Percentiles rank a stretch among this genome's conserved stretches.
phyloP scores from a whole-genome alignment of 2,113 vertebrate species.

The Pelecanoides urinatrix region DNA sequence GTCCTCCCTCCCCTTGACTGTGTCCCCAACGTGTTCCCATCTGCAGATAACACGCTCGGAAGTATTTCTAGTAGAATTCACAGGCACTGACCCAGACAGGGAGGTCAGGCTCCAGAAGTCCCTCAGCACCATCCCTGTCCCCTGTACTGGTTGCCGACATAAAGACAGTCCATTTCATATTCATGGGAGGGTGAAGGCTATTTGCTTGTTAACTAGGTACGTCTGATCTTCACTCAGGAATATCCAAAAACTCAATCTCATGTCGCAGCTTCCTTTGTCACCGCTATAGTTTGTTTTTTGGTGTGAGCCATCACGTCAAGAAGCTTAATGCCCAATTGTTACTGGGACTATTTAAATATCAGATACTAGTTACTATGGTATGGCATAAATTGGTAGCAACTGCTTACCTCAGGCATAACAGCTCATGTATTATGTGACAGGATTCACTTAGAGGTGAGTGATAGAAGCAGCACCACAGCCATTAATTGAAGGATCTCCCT shows the following conservation, averaged over 20 bases:
- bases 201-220: neutral
- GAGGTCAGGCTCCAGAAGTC: neutral
- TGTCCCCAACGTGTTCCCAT: neutral
- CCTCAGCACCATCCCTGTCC: neutral
- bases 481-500: neutral
- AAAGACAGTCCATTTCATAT: neutral
- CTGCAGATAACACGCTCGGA: neutral
- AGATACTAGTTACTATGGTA: no score
- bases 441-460: neutral
- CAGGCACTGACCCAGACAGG: neutral
- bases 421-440: neutral
- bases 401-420: neutral
- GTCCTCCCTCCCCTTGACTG: neutral
- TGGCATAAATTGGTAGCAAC: neutral
- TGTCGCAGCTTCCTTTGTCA: neutral
- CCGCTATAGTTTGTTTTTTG: rapidly evolving
- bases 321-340: neutral
- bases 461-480: neutral
- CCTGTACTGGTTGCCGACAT: neutral
- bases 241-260: neutral
- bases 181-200: neutral
- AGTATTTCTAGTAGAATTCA: neutral
- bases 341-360: neutral
- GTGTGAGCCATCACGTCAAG: neutral
- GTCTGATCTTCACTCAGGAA: neutral